A percentile compares a stretch with the other conserved stretches of the same genome.
phyloP scores from a whole-genome alignment of 2,797 vertebrate genomes.

The Pseudochirops corinnae region DNA sequence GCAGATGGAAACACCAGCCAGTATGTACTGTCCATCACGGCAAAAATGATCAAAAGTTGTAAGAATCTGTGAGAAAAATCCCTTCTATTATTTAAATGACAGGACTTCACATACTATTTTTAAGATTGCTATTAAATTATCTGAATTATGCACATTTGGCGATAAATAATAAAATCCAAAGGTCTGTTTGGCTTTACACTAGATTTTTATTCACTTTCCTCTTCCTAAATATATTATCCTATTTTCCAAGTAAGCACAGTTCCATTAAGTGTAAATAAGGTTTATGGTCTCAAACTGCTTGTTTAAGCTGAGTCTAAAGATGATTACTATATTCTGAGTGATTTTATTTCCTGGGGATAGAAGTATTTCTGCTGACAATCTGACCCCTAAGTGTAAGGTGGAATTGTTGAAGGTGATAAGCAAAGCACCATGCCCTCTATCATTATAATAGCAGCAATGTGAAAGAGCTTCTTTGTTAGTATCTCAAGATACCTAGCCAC shows the following conservation, averaged over 20 bases:
- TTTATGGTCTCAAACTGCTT: conserved; percentile 70
- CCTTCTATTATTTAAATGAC: conserved; percentile 44
- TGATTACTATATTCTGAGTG: conserved; percentile 30
- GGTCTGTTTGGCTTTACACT: conserved; percentile 49
- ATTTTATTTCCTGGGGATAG: conserved; percentile 64
- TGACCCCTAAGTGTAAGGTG: conserved; percentile 56
- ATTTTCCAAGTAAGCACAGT: conserved; percentile 68
- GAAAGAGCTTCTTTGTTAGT: neutral
- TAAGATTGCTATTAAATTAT: conserved; percentile 56
- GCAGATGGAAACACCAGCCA: conserved; percentile 58
- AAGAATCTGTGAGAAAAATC: conserved; percentile 48
- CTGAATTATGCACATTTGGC: conserved; percentile 49
- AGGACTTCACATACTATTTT: conserved; percentile 30
- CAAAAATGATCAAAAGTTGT: conserved; percentile 29
- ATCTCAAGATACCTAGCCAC: neutral
- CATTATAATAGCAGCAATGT: neutral
- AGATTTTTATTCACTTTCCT: conserved; percentile 51
- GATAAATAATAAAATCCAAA: conserved; percentile 51
- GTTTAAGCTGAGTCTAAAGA: conserved; percentile 74
- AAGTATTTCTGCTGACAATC: conserved; percentile 64
- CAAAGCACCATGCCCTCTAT: conserved; percentile 14
- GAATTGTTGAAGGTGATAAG: conserved; percentile 3
- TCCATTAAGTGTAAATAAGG: conserved; percentile 62
- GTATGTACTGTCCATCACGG: neutral
- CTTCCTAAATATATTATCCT: conserved; percentile 65